Percentiles rank a stretch among this genome's conserved stretches.
These are phyloP conservation scores for Aphelenchoides fujianensis DNA, from an alignment of 1,140 invertebrate genomes.

Conservation along the genomic window DNA sequence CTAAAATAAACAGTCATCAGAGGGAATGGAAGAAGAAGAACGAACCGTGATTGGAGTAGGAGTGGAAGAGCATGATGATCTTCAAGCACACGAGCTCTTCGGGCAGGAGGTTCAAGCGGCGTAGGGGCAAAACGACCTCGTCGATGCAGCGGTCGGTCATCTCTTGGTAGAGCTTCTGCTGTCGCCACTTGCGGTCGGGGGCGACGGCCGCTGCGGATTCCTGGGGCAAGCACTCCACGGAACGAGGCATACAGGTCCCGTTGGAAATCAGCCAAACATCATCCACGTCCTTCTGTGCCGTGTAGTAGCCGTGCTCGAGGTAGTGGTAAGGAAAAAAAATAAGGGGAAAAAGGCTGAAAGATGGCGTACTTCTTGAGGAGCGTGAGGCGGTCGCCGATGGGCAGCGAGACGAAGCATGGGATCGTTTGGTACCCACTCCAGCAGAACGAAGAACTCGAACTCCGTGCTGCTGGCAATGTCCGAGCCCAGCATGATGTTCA, in stretches of 20 bases:
- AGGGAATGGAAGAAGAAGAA: too few species aligned
- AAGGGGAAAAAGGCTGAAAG: constrained; percentile 40
- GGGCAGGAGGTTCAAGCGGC: constrained; percentile 50
- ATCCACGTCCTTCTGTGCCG: constrained; percentile 38
- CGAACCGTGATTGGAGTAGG: constrained; percentile 48
- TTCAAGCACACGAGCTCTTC: constrained; percentile 60
- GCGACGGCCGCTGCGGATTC: constrained; percentile 36
- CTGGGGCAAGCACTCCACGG: constrained; percentile 40
- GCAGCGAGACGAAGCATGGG: constrained; percentile 31
- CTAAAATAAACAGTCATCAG: constrained; percentile 24
- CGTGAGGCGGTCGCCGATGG: constrained; percentile 32
- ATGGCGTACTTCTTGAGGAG: constrained; percentile 50
- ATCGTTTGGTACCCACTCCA: constrained; percentile 47
- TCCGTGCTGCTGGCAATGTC: constrained; percentile 46
- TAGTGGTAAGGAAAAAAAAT: too few species aligned
- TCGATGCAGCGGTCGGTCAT: constrained; percentile 61
- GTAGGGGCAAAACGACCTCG: constrained; percentile 55
- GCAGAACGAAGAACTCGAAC: constrained; percentile 41
- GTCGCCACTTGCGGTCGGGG: constrained; percentile 54
- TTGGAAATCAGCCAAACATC: constrained; percentile 52
- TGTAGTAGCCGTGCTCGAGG: constrained; percentile 49
- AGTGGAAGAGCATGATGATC: constrained; percentile 57
- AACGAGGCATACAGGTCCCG: constrained; percentile 44
- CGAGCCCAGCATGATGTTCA: constrained; percentile 37
- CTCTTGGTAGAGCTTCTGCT: constrained; percentile 60